Conservation (phyloP, 2,888 invertebrate genomes). For the Melanostoma scalare region DNA sequence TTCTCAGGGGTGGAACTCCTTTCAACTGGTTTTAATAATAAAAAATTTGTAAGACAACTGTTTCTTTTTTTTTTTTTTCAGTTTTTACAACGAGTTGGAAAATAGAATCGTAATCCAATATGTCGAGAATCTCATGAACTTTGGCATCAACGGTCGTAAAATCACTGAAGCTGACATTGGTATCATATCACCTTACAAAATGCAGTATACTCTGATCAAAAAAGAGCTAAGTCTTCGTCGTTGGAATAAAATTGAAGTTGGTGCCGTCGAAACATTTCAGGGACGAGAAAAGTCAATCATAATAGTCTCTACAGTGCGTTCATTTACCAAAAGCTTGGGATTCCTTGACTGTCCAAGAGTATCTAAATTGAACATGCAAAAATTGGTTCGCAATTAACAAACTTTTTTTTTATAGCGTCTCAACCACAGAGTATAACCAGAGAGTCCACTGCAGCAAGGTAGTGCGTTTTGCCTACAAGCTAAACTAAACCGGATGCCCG, state of each 20-base stretch:
- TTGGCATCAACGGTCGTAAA: slow-evolving; percentile 82
- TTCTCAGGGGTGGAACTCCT: too few relatives aligned
- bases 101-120: slow-evolving; percentile 84
- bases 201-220: slow-evolving; percentile 80
- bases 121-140: slow-evolving; percentile 83
- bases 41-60: too few relatives aligned
- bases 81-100: slow-evolving; percentile 85
- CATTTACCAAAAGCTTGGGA: slow-evolving; percentile 76
- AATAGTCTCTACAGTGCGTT: slow-evolving; percentile 90
- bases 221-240: slow-evolving; percentile 77
- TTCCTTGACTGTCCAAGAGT: slow-evolving; percentile 79
- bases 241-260: slow-evolving; percentile 85
- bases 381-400: not conserved
- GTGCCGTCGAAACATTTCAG: slow-evolving; percentile 94
- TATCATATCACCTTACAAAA: slow-evolving; percentile 84
- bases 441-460: too few relatives aligned
- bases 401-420: slow-evolving; percentile 82
- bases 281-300: slow-evolving; percentile 92
- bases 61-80: too few relatives aligned
- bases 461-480: too few relatives aligned
- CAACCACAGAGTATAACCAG: too few relatives aligned
- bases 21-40: too few relatives aligned
- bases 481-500: too few relatives aligned
- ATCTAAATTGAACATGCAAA: not conserved
- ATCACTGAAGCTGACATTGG: slow-evolving; percentile 83